Conservation (phyloP, 2,797 vertebrate genomes). For the Erpetoichthys calabaricus region DNA sequence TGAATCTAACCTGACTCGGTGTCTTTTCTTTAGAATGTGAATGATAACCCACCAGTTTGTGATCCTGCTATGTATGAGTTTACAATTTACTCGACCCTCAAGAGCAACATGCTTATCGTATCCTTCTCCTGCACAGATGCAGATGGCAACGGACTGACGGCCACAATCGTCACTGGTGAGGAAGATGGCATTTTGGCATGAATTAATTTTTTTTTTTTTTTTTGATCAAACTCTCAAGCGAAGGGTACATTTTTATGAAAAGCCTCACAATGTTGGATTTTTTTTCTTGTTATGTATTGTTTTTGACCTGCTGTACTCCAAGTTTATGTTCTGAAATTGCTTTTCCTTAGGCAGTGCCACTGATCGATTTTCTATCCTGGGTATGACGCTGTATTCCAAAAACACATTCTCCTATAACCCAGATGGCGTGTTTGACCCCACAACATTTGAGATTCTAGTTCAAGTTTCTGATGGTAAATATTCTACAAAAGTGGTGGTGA, state of each 20-base stretch:
- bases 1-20: too few species aligned
- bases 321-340: too few species aligned
- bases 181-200: too few species aligned
- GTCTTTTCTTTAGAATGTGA: constrained; percentile 10
- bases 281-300: too few species aligned
- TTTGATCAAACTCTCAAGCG: too few species aligned
- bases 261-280: too few species aligned
- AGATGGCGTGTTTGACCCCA: constrained; percentile 12
- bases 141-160: constrained; percentile 8
- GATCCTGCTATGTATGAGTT: constrained; percentile 12
- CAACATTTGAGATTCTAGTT: constrained; percentile 15
- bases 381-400: constrained; percentile 11
- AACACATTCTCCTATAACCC: constrained; percentile 16
- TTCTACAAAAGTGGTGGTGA: constrained; percentile 11
- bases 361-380: constrained; percentile 11
- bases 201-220: too few species aligned
- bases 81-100: constrained; percentile 17
- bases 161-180: constrained; percentile 16
- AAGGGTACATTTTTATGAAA: too few species aligned
- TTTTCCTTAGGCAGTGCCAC: constrained; percentile 7
- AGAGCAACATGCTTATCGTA: constrained; percentile 3
- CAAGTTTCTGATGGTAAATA: constrained; percentile 18
- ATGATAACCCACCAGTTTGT: constrained; percentile 17
- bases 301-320: too few species aligned
- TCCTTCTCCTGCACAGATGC: constrained; percentile 11